These are phyloP conservation scores for Psilopogon haemacephalus DNA, from an alignment of 2,113 vertebrate species.

Conservation along the genomic window DNA sequence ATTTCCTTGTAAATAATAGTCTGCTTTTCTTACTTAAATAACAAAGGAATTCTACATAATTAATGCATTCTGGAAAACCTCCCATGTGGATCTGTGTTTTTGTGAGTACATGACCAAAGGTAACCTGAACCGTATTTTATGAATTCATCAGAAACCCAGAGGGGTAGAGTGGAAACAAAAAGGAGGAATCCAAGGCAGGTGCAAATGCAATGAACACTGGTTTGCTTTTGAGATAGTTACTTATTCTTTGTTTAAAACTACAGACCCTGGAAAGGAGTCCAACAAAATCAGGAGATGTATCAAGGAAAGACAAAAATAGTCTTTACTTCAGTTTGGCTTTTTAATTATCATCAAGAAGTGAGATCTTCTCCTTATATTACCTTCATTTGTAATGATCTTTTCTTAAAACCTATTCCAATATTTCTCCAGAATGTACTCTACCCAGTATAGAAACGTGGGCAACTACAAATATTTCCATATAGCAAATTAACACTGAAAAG, in stretches of 20 bases:
- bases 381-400: background rate
- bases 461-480: background rate
- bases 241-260: constrained; percentile 21
- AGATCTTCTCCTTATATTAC: background rate
- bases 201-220: background rate
- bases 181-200: constrained; percentile 32
- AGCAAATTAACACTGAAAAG: background rate
- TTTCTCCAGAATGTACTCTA: background rate
- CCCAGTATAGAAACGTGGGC: background rate
- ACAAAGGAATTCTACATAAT: constrained; percentile 10
- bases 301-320: background rate
- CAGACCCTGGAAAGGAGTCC: background rate
- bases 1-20: constrained; percentile 47
- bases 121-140: constrained; percentile 46
- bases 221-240: background rate
- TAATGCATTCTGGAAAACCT: constrained; percentile 46
- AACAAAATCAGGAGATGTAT: background rate
- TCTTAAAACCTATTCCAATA: background rate
- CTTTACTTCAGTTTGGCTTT: background rate
- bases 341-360: background rate
- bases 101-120: constrained; percentile 46
- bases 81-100: constrained; percentile 38
- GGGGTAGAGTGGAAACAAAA: constrained; percentile 49
- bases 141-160: constrained; percentile 57
- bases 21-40: constrained; percentile 53